A percentile compares a stretch with the other conserved stretches of the same genome.
Evolutionary conservation across 2,113 vertebrate species (phyloP).

Genomic region (Actenoides lindsayi): DNA sequence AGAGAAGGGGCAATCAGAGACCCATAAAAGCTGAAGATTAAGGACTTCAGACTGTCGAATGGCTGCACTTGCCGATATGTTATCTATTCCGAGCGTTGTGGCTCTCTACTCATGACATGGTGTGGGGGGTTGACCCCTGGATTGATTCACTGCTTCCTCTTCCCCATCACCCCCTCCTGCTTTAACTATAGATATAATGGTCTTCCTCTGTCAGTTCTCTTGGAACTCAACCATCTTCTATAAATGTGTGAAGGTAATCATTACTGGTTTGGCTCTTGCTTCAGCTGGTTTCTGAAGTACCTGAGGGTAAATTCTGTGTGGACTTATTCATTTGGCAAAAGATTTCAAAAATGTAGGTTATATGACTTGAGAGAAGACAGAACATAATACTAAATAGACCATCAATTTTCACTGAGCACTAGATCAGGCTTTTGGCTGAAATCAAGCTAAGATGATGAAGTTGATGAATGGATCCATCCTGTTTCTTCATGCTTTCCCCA

Average conservation of each 20-base stretch:
- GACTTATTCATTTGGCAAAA: constrained; percentile 5
- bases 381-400: background rate
- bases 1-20: constrained; percentile 7
- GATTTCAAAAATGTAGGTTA: background rate
- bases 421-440: background rate
- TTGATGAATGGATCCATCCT: background rate
- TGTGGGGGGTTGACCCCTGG: too few species aligned
- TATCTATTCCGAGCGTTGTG: background rate
- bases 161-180: background rate
- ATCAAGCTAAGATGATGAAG: background rate
- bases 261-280: background rate
- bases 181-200: background rate
- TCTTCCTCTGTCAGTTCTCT: background rate
- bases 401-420: background rate
- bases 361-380: background rate
- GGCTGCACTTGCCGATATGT: background rate
- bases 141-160: background rate
- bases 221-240: background rate
- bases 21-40: background rate
- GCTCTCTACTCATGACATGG: background rate
- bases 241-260: background rate
- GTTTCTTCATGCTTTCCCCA: background rate
- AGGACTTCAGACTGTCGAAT: background rate
- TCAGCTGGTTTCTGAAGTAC: constrained; percentile 2
- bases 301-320: background rate